A percentile compares a stretch with the other conserved stretches of the same genome.
Conservation (phyloP, 2,888 invertebrate genomes). For the Watsonalla binaria region DNA sequence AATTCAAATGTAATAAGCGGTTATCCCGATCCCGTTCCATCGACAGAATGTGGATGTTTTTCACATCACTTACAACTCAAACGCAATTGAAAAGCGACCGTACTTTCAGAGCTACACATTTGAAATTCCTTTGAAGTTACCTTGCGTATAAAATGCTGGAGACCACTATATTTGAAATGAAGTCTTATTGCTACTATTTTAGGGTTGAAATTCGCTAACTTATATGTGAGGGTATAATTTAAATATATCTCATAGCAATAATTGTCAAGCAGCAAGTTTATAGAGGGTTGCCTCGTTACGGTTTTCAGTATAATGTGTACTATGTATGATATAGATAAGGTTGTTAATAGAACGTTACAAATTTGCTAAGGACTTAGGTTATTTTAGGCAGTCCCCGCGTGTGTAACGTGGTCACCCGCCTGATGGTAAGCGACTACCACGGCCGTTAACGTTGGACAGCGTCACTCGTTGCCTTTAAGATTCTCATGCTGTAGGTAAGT, state of each 20-base stretch:
- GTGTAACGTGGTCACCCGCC: no score
- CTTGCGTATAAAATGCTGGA: not conserved
- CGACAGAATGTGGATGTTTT: slow-evolving; percentile 16
- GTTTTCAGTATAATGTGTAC: not conserved
- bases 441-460: no score
- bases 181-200: not conserved
- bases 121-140: slow-evolving; percentile 2
- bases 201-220: not conserved
- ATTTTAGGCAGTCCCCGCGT: not conserved
- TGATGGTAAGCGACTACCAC: no score
- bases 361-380: not conserved
- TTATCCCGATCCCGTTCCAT: slow-evolving; percentile 31
- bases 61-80: slow-evolving; percentile 8
- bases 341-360: not conserved
- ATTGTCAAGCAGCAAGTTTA: slow-evolving; percentile 14
- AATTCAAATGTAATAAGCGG: slow-evolving; percentile 46
- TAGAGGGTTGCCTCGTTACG: not conserved
- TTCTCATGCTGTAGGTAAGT: no score
- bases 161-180: not conserved
- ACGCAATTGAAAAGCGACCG: not conserved
- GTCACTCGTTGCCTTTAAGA: no score
- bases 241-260: slow-evolving; percentile 24
- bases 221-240: slow-evolving; percentile 9
- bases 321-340: not conserved
- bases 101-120: not conserved